Evolutionary conservation across 2,888 invertebrate genomes (phyloP), one percentile per base, ranked within the genome.

Genomic region (Apotomis turbidana): DNA sequence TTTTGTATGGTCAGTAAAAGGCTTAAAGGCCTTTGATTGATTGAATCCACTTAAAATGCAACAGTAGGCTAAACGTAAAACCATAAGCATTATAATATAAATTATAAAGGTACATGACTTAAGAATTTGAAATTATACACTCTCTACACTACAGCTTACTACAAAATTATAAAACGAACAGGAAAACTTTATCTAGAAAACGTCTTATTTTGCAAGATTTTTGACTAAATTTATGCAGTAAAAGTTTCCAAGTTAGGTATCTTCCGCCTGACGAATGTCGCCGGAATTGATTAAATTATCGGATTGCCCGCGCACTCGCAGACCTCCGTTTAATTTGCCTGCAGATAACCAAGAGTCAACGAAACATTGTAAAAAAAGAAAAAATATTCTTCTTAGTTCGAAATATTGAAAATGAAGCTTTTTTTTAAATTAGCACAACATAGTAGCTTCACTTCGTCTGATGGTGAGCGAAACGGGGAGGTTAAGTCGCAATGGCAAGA

Each of bases 211-310:
- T 44, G 12, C 38, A 38, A 57, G 46, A 6, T 44, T 67, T 60
- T 61, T 61, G 60, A 67, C 61, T 55, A 71, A 71, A 71, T 71
- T 55, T 66, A 67, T 71, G 59, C 60, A n/a, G n/a, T 55, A 54
- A 67, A 67, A 71, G 60, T 51, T 59, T 59, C 38, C 15, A 67
- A 67, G 15, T 67, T 61, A 49, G 49, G 49, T 49, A 46, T 61
- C 61, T 60, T 66, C 64, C 55, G 49, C 36, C 27, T 55, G 60
- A 55, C 54, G 60, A 67, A 71, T 67, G 60, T 71, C 66, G 36
- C 36, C 10, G 54, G 66, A 71, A 67, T 71, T 55, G 12, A 71
- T 71, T 67, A 67, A 66, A 66, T 60, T 38, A 66, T 66, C 15
- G 66, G 49, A 60, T 66, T 66, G 54, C 12, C 66, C 60, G 58